These are phyloP conservation scores for Furnarius figulus DNA, from an alignment of 2,113 vertebrate genomes.

Conservation along the genomic window DNA sequence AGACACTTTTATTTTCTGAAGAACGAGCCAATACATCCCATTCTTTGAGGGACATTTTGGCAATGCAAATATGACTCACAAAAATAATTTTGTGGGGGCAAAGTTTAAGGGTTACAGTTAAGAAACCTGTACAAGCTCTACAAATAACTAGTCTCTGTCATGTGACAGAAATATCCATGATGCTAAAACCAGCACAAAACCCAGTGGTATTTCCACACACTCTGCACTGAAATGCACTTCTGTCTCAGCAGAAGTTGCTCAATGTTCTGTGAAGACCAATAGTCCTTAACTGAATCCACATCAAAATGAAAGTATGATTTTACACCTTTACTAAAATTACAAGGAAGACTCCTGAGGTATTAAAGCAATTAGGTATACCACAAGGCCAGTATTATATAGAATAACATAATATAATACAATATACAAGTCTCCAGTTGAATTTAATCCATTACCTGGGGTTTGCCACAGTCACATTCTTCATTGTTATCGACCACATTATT, in stretches of 20 bases:
- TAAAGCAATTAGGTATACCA: background rate
- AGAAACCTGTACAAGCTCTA: background rate
- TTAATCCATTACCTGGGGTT: constrained; percentile 71
- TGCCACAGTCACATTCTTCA: constrained; percentile 89
- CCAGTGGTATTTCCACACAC: background rate
- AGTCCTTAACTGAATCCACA: background rate
- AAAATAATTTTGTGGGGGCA: background rate
- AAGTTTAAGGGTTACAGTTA: background rate
- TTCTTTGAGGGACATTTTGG: background rate
- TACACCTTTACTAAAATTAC: background rate
- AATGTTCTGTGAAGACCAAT: background rate
- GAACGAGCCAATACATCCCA: background rate
- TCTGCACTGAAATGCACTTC: background rate
- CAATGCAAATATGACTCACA: background rate
- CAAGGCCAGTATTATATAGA: background rate
- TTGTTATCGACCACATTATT: constrained; percentile 80
- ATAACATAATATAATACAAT: too few relatives aligned
- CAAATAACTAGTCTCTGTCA: background rate
- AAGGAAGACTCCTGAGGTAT: background rate
- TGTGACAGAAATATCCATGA: background rate
- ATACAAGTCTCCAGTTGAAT: background rate
- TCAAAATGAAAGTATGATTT: background rate
- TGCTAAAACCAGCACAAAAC: background rate
- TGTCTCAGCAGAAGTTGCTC: background rate
- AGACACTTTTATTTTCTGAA: background rate